A percentile compares a stretch with the other conserved stretches of the same genome.
Evolutionary conservation across 2,113 vertebrate species (phyloP).

Genomic region (Bungarus multicinctus): DNA sequence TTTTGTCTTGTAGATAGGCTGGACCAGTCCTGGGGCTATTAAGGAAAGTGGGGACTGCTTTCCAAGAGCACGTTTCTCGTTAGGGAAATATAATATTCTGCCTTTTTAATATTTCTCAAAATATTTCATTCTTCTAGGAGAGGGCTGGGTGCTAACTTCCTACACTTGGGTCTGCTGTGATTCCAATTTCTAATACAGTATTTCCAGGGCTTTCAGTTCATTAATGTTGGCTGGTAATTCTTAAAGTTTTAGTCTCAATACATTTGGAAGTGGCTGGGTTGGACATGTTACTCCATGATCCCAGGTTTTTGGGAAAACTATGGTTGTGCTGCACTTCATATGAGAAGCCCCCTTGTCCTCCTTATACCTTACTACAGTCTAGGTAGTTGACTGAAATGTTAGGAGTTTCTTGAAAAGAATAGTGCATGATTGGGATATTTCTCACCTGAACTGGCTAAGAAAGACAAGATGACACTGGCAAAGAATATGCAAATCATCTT

Average conservation of each 20-base stretch:
- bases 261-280: background rate
- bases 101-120: no score
- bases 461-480: slow-evolving; percentile 3
- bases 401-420: background rate
- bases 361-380: background rate
- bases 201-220: background rate
- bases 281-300: background rate
- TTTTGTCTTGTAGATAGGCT: no score
- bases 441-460: background rate
- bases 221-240: background rate
- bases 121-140: no score
- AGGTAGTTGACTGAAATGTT: background rate
- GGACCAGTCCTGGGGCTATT: no score
- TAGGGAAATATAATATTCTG: no score
- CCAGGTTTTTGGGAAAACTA: background rate
- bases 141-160: no score
- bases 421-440: background rate
- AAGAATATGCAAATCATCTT: background rate
- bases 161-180: background rate
- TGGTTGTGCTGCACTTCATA: background rate
- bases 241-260: background rate
- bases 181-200: background rate
- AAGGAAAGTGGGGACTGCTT: no score
- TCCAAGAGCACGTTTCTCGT: no score
- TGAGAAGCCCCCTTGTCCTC: background rate